Base-by-base conservation (phyloP, 2,888 invertebrate species). In the Amphimallon solstitiale region DNA sequence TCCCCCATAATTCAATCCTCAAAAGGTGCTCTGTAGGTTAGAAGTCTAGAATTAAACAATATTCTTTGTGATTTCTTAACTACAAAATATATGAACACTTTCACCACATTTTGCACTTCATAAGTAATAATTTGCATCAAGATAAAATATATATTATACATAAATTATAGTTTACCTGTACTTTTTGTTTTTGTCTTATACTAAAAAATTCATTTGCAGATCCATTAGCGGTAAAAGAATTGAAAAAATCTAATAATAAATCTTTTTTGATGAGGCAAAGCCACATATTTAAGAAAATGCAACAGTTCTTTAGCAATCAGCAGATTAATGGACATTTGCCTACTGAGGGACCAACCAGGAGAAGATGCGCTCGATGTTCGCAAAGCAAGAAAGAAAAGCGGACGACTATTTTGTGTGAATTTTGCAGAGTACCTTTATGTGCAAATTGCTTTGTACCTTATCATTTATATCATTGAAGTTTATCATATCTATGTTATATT, bases 341-440 rank as follows among this genome's bases (percentile, higher is more conserved):
- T 59, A 59, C 23, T 15, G 56, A 59, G 29, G 56, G 56, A 2
- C 40, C 43, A 4, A 43, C 56, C 5, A 59, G 56, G 23, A 43
- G 56, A 14, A 43, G 56, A 23, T 59, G 56, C 6, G 43, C 29
- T 3, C 12, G 56, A 43, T 59, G 56, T 59, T 43, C 56, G 4
- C 38, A 23, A 23, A 59, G 9, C 5, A 59, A 59, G 34, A 45
- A 45, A 21, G 56, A 59, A 14, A 59, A 59, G 29, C 40, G 56
- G 7, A 59, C 56, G 4, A 59, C 56, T 21, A 59, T 59, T n/a
- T 29, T 59, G n/a, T 59, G 56, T 10, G 43, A 43, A 43, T 45
- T 59, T 34, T 59, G 56, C 12, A 23, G 23, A 12, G 14, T 59
- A 10, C 56, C 56, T 15, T 43, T 59, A 29, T 59, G 56, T 17